Conservation (phyloP, 2,888 invertebrate genomes). For the Tanaodytes sp. region DNA sequence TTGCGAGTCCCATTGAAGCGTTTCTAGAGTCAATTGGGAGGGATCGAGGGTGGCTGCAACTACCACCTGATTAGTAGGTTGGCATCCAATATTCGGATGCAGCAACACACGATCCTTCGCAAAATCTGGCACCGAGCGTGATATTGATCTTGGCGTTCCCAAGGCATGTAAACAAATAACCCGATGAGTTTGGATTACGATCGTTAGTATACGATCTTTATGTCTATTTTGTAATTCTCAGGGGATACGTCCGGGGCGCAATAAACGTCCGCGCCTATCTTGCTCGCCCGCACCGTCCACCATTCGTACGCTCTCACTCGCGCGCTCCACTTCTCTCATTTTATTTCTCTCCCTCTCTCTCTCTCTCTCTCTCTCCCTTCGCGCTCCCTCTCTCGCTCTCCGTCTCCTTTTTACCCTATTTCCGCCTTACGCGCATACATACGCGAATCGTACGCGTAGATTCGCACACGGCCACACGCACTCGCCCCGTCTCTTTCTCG, state of each 20-base stretch:
- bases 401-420: conserved; percentile 51
- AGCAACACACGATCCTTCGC: conserved; percentile 31
- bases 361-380: too few relatives aligned
- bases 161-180: conserved; percentile 37
- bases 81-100: too few relatives aligned
- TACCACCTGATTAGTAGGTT: conserved; percentile 26
- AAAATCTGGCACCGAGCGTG: conserved; percentile 25
- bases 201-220: conserved; percentile 28
- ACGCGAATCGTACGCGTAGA: conserved; percentile 30
- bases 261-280: conserved; percentile 35
- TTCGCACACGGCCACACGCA: conserved; percentile 32
- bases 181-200: conserved; percentile 19
- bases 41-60: conserved; percentile 34
- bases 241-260: conserved; percentile 53
- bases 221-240: conserved; percentile 38
- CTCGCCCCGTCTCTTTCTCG: conserved; percentile 31
- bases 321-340: conserved; percentile 52
- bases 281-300: conserved; percentile 21
- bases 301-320: conserved; percentile 36
- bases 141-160: conserved; percentile 42
- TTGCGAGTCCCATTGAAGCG: neutral
- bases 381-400: conserved; percentile 46
- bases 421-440: conserved; percentile 44
- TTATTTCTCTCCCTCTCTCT: too few relatives aligned
- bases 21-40: conserved; percentile 11